Evolutionary conservation across 2,888 invertebrate species (phyloP).

Genomic region (Sisyra nigra): DNA sequence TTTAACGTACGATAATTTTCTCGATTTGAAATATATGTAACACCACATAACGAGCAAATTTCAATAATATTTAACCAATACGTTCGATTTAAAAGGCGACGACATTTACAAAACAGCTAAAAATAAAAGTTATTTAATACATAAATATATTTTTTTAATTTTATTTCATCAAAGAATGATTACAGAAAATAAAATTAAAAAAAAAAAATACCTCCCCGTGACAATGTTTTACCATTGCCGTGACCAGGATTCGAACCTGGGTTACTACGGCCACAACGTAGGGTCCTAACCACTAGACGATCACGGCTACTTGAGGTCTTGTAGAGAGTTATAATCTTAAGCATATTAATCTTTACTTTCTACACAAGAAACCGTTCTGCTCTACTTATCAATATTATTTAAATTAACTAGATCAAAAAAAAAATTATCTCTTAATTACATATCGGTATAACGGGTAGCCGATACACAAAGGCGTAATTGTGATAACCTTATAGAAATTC

Average conservation of each 20-base stretch:
- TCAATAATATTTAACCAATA: conserved; percentile 76
- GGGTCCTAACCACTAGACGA: conserved; percentile 32
- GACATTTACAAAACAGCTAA: conserved; percentile 29
- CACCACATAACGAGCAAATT: conserved; percentile 73
- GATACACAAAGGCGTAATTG: no score
- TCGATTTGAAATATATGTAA: conserved; percentile 84
- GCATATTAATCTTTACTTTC: no score
- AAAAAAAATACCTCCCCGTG: conserved; percentile 14
- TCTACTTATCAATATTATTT: no score
- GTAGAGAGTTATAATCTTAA: no score
- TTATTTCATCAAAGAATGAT: no score
- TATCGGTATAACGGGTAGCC: no score
- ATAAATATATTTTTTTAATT: no score
- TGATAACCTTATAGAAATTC: no score
- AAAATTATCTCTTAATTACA: no score
- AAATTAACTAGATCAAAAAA: no score
- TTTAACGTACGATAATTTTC: conserved; percentile 83
- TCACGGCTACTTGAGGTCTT: conserved; percentile 16
- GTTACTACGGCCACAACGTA: conserved; percentile 44
- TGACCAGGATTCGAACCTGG: conserved; percentile 45
- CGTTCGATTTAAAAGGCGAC: conserved; percentile 46
- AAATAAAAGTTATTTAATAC: conserved; percentile 4
- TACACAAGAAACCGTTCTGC: no score
- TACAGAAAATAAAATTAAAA: conserved; percentile 4
- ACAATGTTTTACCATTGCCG: conserved; percentile 22